Base-by-base conservation (phyloP, 2,797 vertebrate genomes). In the Vespertilio murinus region DNA sequence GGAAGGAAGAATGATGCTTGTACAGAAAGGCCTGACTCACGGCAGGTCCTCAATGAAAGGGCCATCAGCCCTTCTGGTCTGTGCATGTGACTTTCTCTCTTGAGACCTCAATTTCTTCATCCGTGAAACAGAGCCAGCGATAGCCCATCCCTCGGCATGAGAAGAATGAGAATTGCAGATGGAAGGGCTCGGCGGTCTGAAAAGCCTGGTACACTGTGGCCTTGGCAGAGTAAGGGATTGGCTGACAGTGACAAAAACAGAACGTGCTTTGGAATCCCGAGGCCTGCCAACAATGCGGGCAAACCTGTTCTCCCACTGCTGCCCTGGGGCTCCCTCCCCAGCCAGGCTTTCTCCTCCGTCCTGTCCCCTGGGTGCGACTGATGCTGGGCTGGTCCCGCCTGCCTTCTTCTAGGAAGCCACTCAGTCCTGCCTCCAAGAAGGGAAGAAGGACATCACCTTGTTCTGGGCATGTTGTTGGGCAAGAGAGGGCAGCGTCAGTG, bases 261-360 rank as follows among this genome's bases (percentile, higher is more conserved):
- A 94, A 89, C 88, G 91, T 90, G 67, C 84, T 83, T 69, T 93
- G 94, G 96, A 95, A 93, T 95, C 74, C 88, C n/a, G 54, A 16
- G 38, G 14, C 49, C 70, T 88, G 90, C 93, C 94, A 95, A 90
- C 94, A 96, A 96, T 94, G 94, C 38, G 6, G 88, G 42, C 28
- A 5, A 95, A 96, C 97, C 88, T 90, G 95, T 93, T 93, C 67
- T 77, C 49, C 84, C 35, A 54, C 59, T 18, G 20, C 61, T 67
- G 35, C 28, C 49, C 79, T 59, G 14, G 33, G 49, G 77, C 81
- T 64, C 73, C 52, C 12, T 8, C 30, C 47, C 49, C n/a, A 25
- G 74, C 49, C 74, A 25, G 49, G n/a, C 8, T 54, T 54, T 52
- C 74, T 78, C 74, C 33, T 38, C 12, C 49, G 16, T 25, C 49